A percentile compares a stretch with the other conserved stretches of the same genome.
Conservation (phyloP, 2,113 vertebrate genomes). For the Etia nguti region DNA sequence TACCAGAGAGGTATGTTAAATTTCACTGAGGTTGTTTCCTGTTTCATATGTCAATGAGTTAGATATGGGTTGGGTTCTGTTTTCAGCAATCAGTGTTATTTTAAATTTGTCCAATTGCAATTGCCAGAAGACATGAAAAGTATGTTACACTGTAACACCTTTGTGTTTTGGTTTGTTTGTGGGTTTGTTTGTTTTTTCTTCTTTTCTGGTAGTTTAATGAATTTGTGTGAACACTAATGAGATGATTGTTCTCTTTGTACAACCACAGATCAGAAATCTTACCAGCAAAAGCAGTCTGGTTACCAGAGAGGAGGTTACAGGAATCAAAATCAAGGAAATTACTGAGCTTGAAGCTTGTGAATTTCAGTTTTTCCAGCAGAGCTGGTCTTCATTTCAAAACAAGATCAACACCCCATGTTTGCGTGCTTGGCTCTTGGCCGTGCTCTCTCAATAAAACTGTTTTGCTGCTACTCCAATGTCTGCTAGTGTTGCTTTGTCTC, state of each 20-base stretch:
- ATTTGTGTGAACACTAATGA: background rate
- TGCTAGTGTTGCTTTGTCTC: background rate
- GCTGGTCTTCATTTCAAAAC: conserved; percentile 41
- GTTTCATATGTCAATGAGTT: background rate
- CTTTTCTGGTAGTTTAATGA: background rate
- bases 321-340: conserved; percentile 76
- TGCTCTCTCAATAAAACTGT: background rate
- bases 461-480: background rate
- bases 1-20: conserved; percentile 56
- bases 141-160: accelerated
- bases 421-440: background rate
- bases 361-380: background rate
- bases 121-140: no score
- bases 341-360: conserved; percentile 55
- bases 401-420: background rate
- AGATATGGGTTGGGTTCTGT: accelerated
- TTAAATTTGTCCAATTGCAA: accelerated
- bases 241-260: background rate
- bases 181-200: background rate
- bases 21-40: accelerated
- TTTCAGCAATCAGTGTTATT: accelerated
- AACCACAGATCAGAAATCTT: conserved; percentile 66
- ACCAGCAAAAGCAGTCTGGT: conserved; percentile 62
- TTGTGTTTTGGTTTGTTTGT: background rate
- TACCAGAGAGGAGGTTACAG: conserved; percentile 80